Evolutionary conservation across 1,140 invertebrate species (phyloP).

Genomic region (Helicorthomorpha holstii): DNA sequence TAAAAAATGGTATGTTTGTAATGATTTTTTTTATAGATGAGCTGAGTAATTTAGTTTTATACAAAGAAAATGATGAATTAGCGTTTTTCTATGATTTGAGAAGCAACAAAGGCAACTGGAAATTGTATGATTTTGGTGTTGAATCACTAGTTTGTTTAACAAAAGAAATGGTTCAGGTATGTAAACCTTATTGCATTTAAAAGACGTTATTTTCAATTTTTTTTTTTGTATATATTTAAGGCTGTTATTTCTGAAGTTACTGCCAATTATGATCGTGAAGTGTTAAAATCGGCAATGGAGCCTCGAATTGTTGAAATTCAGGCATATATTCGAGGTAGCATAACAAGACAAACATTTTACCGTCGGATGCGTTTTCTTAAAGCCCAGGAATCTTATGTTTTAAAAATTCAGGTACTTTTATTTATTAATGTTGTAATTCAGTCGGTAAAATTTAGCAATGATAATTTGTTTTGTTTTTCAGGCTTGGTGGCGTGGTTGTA

Average conservation of each 20-base stretch:
- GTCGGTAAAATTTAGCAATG: constrained; percentile 2
- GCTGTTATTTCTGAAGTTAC: constrained; percentile 21
- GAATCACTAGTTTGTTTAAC: background rate
- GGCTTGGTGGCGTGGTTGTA: constrained; percentile 42
- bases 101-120: background rate
- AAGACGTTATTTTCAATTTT: background rate
- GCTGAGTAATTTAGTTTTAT: too few species aligned
- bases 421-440: constrained; percentile 2
- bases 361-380: constrained; percentile 31
- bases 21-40: too few species aligned
- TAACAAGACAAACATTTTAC: constrained; percentile 34
- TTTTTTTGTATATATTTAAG: background rate
- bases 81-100: background rate
- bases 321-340: constrained; percentile 40
- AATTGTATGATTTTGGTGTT: background rate
- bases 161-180: background rate
- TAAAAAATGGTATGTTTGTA: too few species aligned
- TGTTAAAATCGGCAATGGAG: constrained; percentile 14
- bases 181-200: background rate
- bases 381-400: constrained; percentile 32
- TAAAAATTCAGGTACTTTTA: constrained; percentile 33
- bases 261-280: constrained; percentile 20
- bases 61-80: too few species aligned
- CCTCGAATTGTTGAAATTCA: constrained; percentile 34
- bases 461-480: constrained; percentile 22